Base-by-base conservation (phyloP, 1,140 invertebrate species). In the Teleopsis dalmanni region DNA sequence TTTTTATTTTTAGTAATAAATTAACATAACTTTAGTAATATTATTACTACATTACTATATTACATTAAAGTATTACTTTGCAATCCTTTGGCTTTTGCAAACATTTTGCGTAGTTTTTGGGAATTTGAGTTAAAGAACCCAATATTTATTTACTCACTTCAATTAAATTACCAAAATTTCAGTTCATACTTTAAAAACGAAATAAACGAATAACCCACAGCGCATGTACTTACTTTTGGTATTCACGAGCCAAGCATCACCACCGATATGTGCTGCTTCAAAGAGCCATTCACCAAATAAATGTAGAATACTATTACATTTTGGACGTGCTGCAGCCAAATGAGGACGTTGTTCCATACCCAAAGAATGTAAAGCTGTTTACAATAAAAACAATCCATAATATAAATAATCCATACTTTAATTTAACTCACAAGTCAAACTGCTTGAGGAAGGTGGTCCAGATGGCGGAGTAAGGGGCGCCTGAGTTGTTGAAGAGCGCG, bases 201-300 rank as follows among this genome's bases (percentile, higher is more conserved):
- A 11, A 10, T 3, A 38, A 5, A 19, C 5, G 16, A 14, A 19
- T 14, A 31, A 19, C 7, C 10, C 9, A 42, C 6, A 11, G 25
- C 5, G n/a, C n/a, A 57, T 56, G 55, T 48, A 57, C 61, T 67
- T 57, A 77, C 75, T 76, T 52, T 76, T 76, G 50, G 76, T 72
- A 55, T 72, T 75, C 57, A 78, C 74, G 0, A 74, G 69, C 73
- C 79, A 77, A 40, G 76, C 75, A 47, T 83, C 79, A 34, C 80
- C 83, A 36, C 89, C 90, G 52, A 95, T 87, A 58, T 95, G 82
- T 19, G 92, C 87, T 22, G 93, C 92, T 72, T 98, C 93, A 72
- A 97, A 97, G 26, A 98, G 74, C 95, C 95, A 98, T 63, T 92
- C 85, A 11, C 94, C 94, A 74, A 97, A 96, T 47, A 98, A 73